phyloP scores from a whole-genome alignment of 1,140 invertebrate genomes.

The Drosophila arawakana region DNA sequence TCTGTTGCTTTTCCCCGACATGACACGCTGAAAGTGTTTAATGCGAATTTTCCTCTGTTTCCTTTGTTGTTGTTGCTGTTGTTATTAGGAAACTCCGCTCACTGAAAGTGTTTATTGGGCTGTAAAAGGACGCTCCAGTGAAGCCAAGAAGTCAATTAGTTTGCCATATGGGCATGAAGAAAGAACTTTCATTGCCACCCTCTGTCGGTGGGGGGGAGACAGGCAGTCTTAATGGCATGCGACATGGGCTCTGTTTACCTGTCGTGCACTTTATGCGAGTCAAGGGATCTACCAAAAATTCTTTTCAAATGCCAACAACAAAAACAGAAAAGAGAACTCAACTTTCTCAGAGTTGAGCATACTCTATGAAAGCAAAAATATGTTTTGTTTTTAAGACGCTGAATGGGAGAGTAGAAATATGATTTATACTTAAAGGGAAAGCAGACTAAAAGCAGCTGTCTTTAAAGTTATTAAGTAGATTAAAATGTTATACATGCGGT shows the following conservation, averaged over 20 bases:
- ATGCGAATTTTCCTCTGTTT: constrained; percentile 30
- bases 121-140: constrained; percentile 65
- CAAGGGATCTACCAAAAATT: constrained; percentile 9
- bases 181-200: constrained; percentile 12
- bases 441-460: too few species aligned
- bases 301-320: constrained; percentile 12
- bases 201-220: not conserved
- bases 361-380: constrained; percentile 13
- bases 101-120: constrained; percentile 76
- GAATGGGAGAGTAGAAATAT: not conserved
- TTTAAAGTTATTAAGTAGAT: too few species aligned
- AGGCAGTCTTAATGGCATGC: constrained; percentile 13
- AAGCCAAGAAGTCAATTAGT: constrained; percentile 77
- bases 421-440: not conserved
- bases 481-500: too few species aligned
- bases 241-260: constrained; percentile 32
- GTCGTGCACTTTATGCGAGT: constrained; percentile 13
- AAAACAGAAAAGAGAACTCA: not conserved
- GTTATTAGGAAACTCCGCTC: constrained; percentile 17
- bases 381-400: not conserved
- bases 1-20: constrained; percentile 10
- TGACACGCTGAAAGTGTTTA: constrained; percentile 50
- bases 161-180: constrained; percentile 42
- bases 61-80: constrained; percentile 24
- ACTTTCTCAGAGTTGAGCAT: not conserved